Base-by-base conservation (phyloP, 2,888 invertebrate species). In the Pediacus dermestoides region DNA sequence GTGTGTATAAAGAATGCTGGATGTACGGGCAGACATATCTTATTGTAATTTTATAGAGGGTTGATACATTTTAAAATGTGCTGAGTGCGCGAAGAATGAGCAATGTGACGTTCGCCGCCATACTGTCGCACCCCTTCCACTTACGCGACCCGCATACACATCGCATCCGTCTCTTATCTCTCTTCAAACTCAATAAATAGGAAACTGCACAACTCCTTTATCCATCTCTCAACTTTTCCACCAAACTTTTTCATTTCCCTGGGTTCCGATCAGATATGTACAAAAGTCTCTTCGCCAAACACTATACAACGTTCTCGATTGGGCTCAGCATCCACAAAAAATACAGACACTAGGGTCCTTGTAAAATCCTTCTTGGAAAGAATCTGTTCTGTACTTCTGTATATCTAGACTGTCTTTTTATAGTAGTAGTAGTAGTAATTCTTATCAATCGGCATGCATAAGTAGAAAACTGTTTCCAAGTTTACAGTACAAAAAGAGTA, bases 11-110 rank as follows among this genome's bases (percentile, higher is more conserved):
- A 50, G 51, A 54, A 52, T 55, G 52, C 52, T 40, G 48, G 48
- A 51, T 48, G 52, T 53, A 50, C 40, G 47, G 46, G 47, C 51
- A 50, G 47, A 61, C 58, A 66, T 67, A 67, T 66, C 62, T 67
- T 67, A 68, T 68, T 68, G 67, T 67, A 67, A 69, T 69, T 68
- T 68, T 67, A 68, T 68, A 64, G 67, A 57, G 66, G 67, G 66
- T 64, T 68, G 68, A 68, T 68, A 68, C 67, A 68, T 68, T 70
- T 70, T 68, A 68, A 68, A 68, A 68, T 70, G 68, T 70, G 69
- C 67, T 64, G 69, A 68, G 66, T 66, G 67, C 67, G 66, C 67
- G 61, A 66, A 66, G 68, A 68, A 68, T 69, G 69, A 69, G 65
- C 66, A 67, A 69, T 69, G 68, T 68, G 69, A 67, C 67, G 59